Base-by-base conservation (phyloP, 2,797 vertebrate species). In the Vireo griseus region DNA sequence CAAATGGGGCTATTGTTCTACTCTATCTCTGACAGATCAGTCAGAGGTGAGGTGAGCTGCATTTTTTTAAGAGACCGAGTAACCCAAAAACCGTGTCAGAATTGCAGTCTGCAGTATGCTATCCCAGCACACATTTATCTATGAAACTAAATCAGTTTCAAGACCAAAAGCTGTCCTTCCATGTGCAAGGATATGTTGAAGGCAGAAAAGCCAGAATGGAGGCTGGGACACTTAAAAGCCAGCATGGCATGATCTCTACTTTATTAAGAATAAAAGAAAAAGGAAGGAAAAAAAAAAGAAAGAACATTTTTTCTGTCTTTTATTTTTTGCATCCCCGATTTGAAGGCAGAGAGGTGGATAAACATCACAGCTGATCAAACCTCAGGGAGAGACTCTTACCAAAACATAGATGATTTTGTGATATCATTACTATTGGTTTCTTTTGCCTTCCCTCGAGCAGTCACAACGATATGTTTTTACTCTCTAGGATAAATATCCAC, bases 291-390 rank as follows among this genome's bases (percentile, higher is more conserved):
- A 15, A 78, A 77, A 81, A 73, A 62, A 72, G 8, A 57, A 29
- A 12, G 14, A 63, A 54, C 4, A 20, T 55, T 57, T 15, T 86
- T 63, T 55, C 44, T 66, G 59, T 71, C 24, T 69, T 68, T 50
- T n/a, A 8, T 6, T 67, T 66, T 61, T 86, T 72, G 0, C 4
- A 31, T 59, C n/a, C 55, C 39, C 79, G 69, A 87, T 96, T 92
- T 96, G 86, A 85, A 95, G 96, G 85, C 51, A 61, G 54, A 89
- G 61, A 91, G 61, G 33, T 95, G 77, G 44, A 90, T 92, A 96
- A 97, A 97, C 83, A 96, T 82, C 95, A 76, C 77, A 86, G 75
- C 80, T 93, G 96, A 97, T 96, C 95, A 82, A 59, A 96, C 88
- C 59, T 97, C 90, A 90, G 96, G 94, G 31, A 94, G 45, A 2